These are phyloP conservation scores for Lasius fuliginosus DNA, from an alignment of 2,888 invertebrate genomes.

Conservation along the genomic window DNA sequence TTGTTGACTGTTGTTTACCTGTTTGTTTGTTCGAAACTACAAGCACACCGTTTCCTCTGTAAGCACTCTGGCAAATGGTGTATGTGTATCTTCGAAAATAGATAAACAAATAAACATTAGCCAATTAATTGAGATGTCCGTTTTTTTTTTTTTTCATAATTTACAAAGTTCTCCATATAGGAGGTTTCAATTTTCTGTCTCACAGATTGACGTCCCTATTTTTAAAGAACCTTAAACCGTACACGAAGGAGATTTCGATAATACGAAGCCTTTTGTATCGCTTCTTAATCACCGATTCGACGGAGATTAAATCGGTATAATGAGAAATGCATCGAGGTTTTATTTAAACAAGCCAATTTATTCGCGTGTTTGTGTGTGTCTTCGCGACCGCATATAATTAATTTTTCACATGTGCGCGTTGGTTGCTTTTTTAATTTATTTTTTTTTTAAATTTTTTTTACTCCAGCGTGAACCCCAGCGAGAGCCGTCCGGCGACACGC, in stretches of 20 bases:
- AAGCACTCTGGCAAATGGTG: not conserved
- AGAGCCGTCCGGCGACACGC: constrained; percentile 36
- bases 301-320: not conserved
- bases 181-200: not conserved
- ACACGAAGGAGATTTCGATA: not conserved
- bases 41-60: not conserved
- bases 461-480: not conserved
- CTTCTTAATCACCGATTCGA: constrained; percentile 3
- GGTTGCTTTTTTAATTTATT: too few species aligned
- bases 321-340: not conserved
- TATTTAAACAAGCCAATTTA: constrained; percentile 24
- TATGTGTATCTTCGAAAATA: not conserved
- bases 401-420: not conserved
- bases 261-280: not conserved
- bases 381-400: constrained; percentile 26
- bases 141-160: not conserved
- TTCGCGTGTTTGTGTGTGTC: not conserved
- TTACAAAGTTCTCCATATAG: not conserved
- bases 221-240: not conserved
- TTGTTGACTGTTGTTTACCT: not conserved
- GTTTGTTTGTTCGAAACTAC: not conserved
- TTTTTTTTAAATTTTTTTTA: too few species aligned
- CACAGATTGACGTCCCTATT: not conserved
- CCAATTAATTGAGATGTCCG: constrained; percentile 8
- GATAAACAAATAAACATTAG: constrained; percentile 21